Evolutionary conservation across 2,888 invertebrate species (phyloP), one percentile per base, ranked within the genome.

Genomic region (Folsomia manolachei): DNA sequence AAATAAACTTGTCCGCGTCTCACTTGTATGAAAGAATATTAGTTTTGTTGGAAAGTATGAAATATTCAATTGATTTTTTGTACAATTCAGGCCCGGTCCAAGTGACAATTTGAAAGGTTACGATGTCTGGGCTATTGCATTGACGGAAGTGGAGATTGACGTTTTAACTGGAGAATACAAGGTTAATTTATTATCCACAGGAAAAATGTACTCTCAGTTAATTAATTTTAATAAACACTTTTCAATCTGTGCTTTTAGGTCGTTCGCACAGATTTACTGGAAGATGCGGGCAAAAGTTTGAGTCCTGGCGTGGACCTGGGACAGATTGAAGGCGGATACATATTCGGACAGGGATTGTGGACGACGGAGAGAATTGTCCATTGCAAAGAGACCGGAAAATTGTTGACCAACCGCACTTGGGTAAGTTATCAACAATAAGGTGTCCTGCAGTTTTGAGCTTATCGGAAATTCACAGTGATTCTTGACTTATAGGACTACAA

Each of bases 341-440:
- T 91, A 0, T 91, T 91, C 91, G 87, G 87, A 0, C 76, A 86
- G 9, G 94, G 94, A 63, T 91, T 90, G 81, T 92, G 89, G 88
- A 90, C 91, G 0, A 87, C 87, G 0, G 94, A 94, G 82, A 88
- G 91, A 78, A 82, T 90, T 23, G 83, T 89, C 0, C 90, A 88
- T 73, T 88, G 90, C 78, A 84, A 86, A 1, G 82, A 85, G 9
- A 89, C 88, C 2, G 94, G 93, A 0, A 86, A 87, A 78, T 83
- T 92, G 1, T 85, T 90, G 4, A 92, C 92, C 0, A 88, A 90
- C 80, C 87, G 91, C 66, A 93, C 93, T 1, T 94, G 93, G 94
- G 86, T 86, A 81, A 4, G 14, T n/a, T n/a, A n/a, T n/a, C n/a
- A n/a, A n/a, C n/a, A n/a, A n/a, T n/a, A 39, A 77, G 82, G 79